Conservation (phyloP, 2,888 invertebrate species). For the Melolontha melolontha region DNA sequence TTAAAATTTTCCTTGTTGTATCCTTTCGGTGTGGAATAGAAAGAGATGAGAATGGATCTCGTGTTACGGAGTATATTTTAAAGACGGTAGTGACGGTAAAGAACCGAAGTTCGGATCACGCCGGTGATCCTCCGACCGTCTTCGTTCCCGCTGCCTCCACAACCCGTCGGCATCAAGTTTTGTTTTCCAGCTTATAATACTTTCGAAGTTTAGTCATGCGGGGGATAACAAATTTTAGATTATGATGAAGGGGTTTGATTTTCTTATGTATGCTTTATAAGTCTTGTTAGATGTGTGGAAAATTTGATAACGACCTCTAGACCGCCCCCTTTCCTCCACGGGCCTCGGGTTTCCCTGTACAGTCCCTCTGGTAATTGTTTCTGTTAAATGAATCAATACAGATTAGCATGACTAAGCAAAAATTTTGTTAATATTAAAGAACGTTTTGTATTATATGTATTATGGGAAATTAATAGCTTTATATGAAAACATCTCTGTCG, state of each 20-base stretch:
- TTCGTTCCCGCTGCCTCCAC: neutral
- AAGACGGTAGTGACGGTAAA: conserved; percentile 16
- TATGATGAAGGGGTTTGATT: conserved; percentile 55
- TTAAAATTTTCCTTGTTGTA: conserved; percentile 7
- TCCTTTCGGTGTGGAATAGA: conserved; percentile 20
- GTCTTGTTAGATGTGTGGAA: conserved; percentile 16
- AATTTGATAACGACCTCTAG: conserved; percentile 29
- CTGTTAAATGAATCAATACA: conserved; percentile 33
- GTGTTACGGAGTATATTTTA: conserved; percentile 1
- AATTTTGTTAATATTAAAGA: conserved; percentile 8
- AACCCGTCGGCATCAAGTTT: conserved; percentile 58
- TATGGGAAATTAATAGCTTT: too few species aligned
- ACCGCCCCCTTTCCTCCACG: neutral
- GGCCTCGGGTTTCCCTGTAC: neutral
- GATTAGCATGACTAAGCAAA: conserved; percentile 30
- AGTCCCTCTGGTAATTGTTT: neutral
- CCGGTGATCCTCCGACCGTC: neutral
- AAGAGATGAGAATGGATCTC: conserved; percentile 1
- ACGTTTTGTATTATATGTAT: too few species aligned
- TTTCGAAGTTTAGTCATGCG: conserved; percentile 64
- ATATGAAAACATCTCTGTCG: too few species aligned
- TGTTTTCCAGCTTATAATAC: conserved; percentile 60
- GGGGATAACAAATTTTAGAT: conserved; percentile 64
- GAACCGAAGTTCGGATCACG: conserved; percentile 27
- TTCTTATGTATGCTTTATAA: conserved; percentile 44